Evolutionary conservation across 2,888 invertebrate species (phyloP).

Genomic region (Drosophila borborema): DNA sequence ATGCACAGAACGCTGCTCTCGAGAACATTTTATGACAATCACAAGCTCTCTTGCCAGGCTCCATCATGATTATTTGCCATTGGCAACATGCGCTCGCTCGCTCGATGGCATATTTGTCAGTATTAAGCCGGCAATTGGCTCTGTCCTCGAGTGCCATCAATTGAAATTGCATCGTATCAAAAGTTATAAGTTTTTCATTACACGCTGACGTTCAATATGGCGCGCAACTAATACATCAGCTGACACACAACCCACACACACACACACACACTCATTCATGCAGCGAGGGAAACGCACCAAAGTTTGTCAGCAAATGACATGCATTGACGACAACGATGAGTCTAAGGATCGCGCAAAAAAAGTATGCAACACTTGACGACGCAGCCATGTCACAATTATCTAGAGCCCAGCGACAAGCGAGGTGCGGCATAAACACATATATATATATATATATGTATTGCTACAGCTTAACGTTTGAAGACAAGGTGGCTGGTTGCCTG

Average conservation of each 20-base stretch:
- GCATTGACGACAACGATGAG: constrained; percentile 55
- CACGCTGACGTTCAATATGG: constrained; percentile 69
- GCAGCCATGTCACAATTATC: constrained; percentile 78
- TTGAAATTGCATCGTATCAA: constrained; percentile 79
- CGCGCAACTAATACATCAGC: constrained; percentile 67
- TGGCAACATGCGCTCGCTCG: constrained; percentile 30
- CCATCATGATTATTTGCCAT: constrained; percentile 61
- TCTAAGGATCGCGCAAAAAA: constrained; percentile 53
- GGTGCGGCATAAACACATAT: neutral
- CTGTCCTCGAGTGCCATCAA: constrained; percentile 72
- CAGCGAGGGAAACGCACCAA: constrained; percentile 22
- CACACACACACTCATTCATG: constrained; percentile 3
- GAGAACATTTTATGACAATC: constrained; percentile 47
- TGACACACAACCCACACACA: constrained; percentile 13
- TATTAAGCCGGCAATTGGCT: constrained; percentile 73
- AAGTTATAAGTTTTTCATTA: constrained; percentile 80
- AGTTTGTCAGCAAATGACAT: constrained; percentile 79
- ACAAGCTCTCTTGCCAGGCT: constrained; percentile 30
- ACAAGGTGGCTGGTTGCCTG: constrained; percentile 17
- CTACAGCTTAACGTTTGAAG: constrained; percentile 49
- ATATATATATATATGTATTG: constrained; percentile 32
- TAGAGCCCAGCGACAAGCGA: constrained; percentile 33
- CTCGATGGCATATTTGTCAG: constrained; percentile 47
- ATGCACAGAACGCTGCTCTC: constrained; percentile 9
- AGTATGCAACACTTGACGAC: constrained; percentile 71